Base-by-base conservation (phyloP, 2,888 invertebrate species). In the Prenolepis imparis region DNA sequence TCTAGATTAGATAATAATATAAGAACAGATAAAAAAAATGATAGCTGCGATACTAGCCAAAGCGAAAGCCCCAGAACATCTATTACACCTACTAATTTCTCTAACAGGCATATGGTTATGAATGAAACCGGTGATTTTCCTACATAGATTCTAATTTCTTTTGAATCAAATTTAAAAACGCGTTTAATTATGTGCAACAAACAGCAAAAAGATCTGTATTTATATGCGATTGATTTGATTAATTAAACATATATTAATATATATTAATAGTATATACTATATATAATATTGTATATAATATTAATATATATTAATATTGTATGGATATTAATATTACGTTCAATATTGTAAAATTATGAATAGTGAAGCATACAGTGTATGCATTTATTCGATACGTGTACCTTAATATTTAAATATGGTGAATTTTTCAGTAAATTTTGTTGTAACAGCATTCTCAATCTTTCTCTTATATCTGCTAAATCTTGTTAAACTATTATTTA, bases 11-110 rank as follows among this genome's bases (percentile, higher is more conserved):
- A 92, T 5, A 92, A 90, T 73, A 86, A 83, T 63, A 86, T 89
- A 11, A 87, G 91, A 87, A 95, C 95, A 81, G 95, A 95, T 85
- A 95, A 95, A 88, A 95, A 95, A 92, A 95, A 95, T 91, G 95
- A 95, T 87, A 95, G 95, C 85, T 89, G 89, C 52, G 89, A 86
- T 80, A 90, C 92, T 41, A 90, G 84, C n/a, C 88, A 84, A 48
- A 91, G 86, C 78, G 88, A 88, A n/a, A 89, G 82, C 73, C 83
- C 88, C 36, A 78, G 78, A 63, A 63, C 74, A 70, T 84, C 84
- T 61, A 82, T 75, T 36, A 83, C 80, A 48, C 78, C 78, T 3
- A 84, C 84, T 73, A 89, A 91, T 78, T 74, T 87, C 73, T 83
- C 83, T 5, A 92, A 92, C 52, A 92, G 92, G 15, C 91, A 89